Base-by-base conservation (phyloP, 2,797 vertebrate genomes). In the Sebastes taczanowskii region DNA sequence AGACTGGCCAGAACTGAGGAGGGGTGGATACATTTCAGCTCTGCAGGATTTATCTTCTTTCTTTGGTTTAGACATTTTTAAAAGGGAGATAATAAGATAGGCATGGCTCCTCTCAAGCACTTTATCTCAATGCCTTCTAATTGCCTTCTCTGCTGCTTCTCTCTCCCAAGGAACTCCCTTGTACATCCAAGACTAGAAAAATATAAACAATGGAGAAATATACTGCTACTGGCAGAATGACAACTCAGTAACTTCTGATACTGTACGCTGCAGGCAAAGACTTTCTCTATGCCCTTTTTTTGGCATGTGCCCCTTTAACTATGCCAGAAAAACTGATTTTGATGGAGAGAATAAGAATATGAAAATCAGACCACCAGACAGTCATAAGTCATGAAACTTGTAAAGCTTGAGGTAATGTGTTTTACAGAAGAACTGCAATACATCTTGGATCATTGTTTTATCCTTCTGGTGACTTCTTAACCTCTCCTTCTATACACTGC, bases 271-370 rank as follows among this genome's bases (percentile, higher is more conserved):
- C 30, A 71, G 32, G 62, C 69, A 78, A 61, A 73, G 13, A 20
- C 34, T 84, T 72, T 75, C 53, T 77, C 29, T 52, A 18, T 46
- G 53, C 69, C 30, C 22, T 78, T 83, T 83, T 71, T 71, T 84
- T 88, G 88, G 83, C 79, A 11, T 49, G 25, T 22, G 34, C 27
- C 29, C 25, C 20, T 70, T 86, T 14, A 60, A 73, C 75, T 29
- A 7, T 34, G 79, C 85, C 84, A 87, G 68, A 81, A 69, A 77
- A 89, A 59, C 11, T 3, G 67, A 67, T 77, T 89, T 90, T 66
- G 80, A 82, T 85, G 53, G 63, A 71, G 25, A 61, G 75, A 86
- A 84, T 78, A 64, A 30, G 74, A 65, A 83, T 83, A 85, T 79
- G 67, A 85, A 78, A 77, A 85, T 73, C 58, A 67, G 62, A 66